Base-by-base conservation (phyloP, 37 sponge, comb jelly and placozoan genomes). In the Oopsacas minuta region DNA sequence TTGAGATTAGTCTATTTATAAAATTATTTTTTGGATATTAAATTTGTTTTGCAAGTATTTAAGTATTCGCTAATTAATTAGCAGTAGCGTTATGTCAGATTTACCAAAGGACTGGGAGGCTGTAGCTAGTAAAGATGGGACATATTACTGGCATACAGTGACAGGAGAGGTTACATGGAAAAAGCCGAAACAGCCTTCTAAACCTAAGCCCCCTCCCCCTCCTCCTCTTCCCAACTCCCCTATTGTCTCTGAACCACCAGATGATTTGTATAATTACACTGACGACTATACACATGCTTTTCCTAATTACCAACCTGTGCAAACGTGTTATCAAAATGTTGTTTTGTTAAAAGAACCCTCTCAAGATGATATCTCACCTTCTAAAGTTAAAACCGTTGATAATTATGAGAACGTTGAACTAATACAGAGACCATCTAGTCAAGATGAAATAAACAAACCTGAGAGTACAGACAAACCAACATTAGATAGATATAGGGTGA, bases 141-240 rank as follows among this genome's bases (percentile, higher is more conserved):
- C 28, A 7, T 61, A 61, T n/a, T 61, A 20, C 75, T 61, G 75
- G 75, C 22, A 61, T 34, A 61, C 75, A 25, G 75, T 32, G 30
- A 61, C 75, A 25, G 75, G 75, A 12, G 75, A 61, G 28, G 75
- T 61, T 61, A 61, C 75, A 25, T 61, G 75, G 75, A 61, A 61
- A 34, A 61, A 25, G 75, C 75, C 75, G 28, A 61, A 61, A 3
- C 3, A 10, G 7, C 75, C 75, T 3, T 7, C 17, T 5, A 61
- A 61, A 12, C 20, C 20, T 3, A 20, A 5, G 32, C 75, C 75
- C 28, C 75, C 75, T 3, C 75, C 75, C 75, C 75, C 75, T 5
- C 75, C 75, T 3, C 75, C 75, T 12, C 17, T 61, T 34, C 75
- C 75, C 75, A 3, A 3, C 5, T 3, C 75, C 1, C 51, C 51